Conservation (phyloP, 2,888 invertebrate genomes). For the Ormyrus rosae region DNA sequence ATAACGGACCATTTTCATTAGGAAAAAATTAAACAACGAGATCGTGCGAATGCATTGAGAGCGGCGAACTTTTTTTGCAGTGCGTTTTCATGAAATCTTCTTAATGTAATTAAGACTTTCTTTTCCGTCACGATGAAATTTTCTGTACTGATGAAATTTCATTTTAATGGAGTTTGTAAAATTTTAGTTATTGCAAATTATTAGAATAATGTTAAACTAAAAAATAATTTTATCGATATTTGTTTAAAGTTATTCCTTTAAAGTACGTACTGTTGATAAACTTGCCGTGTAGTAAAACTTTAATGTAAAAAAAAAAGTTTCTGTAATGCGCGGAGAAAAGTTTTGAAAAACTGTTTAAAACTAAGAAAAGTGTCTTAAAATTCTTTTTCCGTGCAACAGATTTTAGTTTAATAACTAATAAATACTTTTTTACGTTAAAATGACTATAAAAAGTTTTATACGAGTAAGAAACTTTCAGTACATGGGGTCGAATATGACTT, state of each 20-base stretch:
- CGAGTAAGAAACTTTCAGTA: conserved; percentile 12
- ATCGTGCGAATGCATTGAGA: no score
- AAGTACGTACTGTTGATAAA: not conserved
- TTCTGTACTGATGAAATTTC: no score
- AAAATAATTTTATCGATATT: no score
- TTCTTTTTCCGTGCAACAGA: conserved; percentile 14
- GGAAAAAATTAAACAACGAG: conserved; percentile 31
- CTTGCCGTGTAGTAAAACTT: not conserved
- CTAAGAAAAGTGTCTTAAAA: not conserved
- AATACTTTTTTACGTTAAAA: conserved; percentile 14
- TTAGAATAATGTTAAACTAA: no score
- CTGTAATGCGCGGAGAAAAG: not conserved
- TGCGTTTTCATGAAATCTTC: no score
- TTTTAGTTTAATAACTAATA: conserved; percentile 34
- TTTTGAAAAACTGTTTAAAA: conserved; percentile 7
- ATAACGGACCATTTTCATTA: conserved; percentile 20
- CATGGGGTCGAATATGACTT: not conserved
- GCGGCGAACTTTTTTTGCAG: no score
- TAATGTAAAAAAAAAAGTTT: not conserved
- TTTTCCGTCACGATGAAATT: no score
- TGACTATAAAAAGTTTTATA: conserved; percentile 17
- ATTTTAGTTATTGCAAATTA: no score
- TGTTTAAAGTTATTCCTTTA: no score
- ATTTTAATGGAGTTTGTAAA: no score
- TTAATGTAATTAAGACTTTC: no score